Evolutionary conservation across 2,888 invertebrate genomes (phyloP).

Genomic region (Acronicta alni): DNA sequence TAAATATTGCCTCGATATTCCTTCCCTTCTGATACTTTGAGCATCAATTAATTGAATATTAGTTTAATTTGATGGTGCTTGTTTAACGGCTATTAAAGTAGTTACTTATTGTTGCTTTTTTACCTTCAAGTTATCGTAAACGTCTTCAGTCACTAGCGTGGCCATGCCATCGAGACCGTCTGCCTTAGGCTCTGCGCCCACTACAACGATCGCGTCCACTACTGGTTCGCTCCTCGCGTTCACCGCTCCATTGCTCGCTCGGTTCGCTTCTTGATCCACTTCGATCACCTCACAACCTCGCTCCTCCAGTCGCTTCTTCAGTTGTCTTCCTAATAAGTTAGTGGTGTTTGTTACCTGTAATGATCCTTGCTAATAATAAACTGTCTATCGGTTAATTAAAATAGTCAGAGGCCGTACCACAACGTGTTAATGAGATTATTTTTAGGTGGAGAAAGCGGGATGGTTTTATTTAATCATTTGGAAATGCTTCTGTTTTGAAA

Average conservation of each 20-base stretch:
- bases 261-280: slow-evolving; percentile 36
- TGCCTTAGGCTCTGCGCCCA: slow-evolving; percentile 72
- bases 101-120: slow-evolving; percentile 2
- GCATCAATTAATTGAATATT: neutral
- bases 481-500: too few relatives aligned
- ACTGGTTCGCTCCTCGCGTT: slow-evolving; percentile 35
- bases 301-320: slow-evolving; percentile 70
- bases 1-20: slow-evolving; percentile 3
- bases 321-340: slow-evolving; percentile 71
- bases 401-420: too few relatives aligned
- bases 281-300: slow-evolving; percentile 73
- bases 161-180: slow-evolving; percentile 72
- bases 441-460: too few relatives aligned
- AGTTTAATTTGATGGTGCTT: neutral
- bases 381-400: neutral
- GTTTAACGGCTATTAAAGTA: neutral
- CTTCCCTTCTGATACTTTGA: neutral
- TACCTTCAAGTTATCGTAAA: slow-evolving; percentile 80
- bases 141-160: slow-evolving; percentile 73
- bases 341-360: slow-evolving; percentile 78
- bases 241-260: slow-evolving; percentile 1
- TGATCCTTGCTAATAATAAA: slow-evolving; percentile 34
- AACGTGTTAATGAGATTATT: too few relatives aligned
- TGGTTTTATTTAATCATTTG: too few relatives aligned
- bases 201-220: slow-evolving; percentile 77